phyloP scores from a whole-genome alignment of 2,113 vertebrate genomes.

The Elgaria multicarinata region DNA sequence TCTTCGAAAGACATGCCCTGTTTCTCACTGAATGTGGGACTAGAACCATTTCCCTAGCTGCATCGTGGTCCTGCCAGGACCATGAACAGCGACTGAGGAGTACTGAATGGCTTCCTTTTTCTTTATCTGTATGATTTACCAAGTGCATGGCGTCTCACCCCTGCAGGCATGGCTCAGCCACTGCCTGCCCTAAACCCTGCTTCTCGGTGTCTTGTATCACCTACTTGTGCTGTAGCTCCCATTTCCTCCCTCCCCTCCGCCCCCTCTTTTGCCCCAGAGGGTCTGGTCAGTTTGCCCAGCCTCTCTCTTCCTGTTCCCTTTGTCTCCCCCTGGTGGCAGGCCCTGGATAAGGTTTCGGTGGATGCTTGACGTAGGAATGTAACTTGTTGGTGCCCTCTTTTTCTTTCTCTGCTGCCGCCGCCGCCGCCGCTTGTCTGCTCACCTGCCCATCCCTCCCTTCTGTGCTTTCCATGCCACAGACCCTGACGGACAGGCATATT shows the following conservation, averaged over 20 bases:
- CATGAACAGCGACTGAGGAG: neutral
- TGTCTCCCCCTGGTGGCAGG: constrained; percentile 9
- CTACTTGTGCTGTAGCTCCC: neutral
- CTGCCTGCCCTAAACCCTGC: neutral
- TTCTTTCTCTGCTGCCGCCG: constrained; percentile 37
- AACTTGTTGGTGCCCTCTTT: constrained; percentile 65
- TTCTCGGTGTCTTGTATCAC: neutral
- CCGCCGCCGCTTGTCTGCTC: constrained; percentile 8
- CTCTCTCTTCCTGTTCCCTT: neutral
- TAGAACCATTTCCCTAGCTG: neutral
- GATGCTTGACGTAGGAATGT: constrained; percentile 45
- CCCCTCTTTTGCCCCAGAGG: neutral
- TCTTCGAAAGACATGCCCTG: neutral
- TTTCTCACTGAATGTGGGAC: neutral
- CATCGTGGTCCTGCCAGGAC: neutral
- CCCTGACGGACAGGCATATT: constrained; percentile 48
- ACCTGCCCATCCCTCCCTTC: constrained; percentile 25
- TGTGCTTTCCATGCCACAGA: neutral
- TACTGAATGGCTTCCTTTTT: neutral
- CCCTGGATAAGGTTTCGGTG: constrained; percentile 30
- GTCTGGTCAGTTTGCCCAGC: neutral
- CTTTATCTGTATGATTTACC: neutral
- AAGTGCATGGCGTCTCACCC: neutral
- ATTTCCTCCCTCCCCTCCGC: neutral
- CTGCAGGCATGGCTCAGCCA: neutral